Conservation (phyloP, 2,888 invertebrate genomes). For the Cactoblastis cactorum region DNA sequence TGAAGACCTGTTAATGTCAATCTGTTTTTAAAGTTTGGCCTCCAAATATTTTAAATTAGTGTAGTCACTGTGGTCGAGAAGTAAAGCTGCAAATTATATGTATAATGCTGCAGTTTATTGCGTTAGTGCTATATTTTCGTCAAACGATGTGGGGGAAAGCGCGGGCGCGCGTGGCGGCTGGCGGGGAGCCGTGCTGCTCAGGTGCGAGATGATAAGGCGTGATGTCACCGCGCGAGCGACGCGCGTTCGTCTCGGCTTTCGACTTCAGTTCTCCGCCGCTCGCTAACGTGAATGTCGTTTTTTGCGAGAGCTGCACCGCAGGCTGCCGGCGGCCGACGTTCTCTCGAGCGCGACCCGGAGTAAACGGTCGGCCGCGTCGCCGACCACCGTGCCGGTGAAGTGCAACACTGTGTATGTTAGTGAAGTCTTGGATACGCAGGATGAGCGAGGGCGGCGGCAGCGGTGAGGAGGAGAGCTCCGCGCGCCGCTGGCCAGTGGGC, state of each 20-base stretch:
- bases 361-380: conserved; percentile 17
- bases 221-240: conserved; percentile 45
- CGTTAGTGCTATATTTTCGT: not conserved
- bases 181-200: conserved; percentile 24
- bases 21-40: too few species aligned
- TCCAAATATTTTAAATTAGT: not conserved
- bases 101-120: not conserved
- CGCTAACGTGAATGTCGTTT: conserved; percentile 47
- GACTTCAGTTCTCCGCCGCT: conserved; percentile 45
- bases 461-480: conserved; percentile 33
- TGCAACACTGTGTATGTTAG: conserved; percentile 35
- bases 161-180: conserved; percentile 23
- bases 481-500: conserved; percentile 57
- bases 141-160: not conserved
- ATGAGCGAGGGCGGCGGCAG: conserved; percentile 42
- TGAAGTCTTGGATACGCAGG: conserved; percentile 35
- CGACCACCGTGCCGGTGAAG: conserved; percentile 21
- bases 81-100: not conserved
- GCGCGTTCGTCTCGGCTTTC: conserved; percentile 28
- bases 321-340: conserved; percentile 16
- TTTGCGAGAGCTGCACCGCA: conserved; percentile 27
- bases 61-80: not conserved
- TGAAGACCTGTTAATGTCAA: too few species aligned
- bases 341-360: conserved; percentile 15
- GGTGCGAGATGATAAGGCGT: conserved; percentile 48